Percentiles rank a stretch among this genome's conserved stretches.
Conservation (phyloP, 2,113 vertebrate species). For the Tetraodon nigroviridis region DNA sequence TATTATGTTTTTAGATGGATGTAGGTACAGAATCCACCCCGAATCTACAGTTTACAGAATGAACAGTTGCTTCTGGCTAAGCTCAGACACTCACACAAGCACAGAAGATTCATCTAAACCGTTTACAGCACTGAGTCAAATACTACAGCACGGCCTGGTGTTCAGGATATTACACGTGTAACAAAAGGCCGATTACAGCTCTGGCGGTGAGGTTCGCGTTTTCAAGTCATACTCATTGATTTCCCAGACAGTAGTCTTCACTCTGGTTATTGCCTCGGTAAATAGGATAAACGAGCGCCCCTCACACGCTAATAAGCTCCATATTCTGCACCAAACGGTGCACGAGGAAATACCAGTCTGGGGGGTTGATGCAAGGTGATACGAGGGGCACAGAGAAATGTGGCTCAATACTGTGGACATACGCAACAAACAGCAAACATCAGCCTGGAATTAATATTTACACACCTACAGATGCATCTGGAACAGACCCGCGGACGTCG, state of each 20-base stretch:
- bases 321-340: conserved; percentile 11
- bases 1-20: conserved; percentile 17
- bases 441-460: conserved; percentile 1
- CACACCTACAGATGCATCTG: background rate
- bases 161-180: conserved; percentile 47
- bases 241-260: conserved; percentile 6
- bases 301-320: conserved; percentile 2
- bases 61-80: conserved; percentile 6
- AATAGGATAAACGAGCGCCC: conserved; percentile 11
- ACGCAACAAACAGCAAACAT: background rate
- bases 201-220: conserved; percentile 10
- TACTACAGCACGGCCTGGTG: conserved; percentile 40
- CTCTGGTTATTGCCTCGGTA: conserved; percentile 47
- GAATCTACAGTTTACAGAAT: conserved; percentile 19
- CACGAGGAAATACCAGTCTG: conserved; percentile 10
- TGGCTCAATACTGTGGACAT: conserved; percentile 9
- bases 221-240: conserved; percentile 12
- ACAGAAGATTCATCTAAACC: background rate
- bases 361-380: conserved; percentile 13
- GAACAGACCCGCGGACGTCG: conserved; percentile 1
- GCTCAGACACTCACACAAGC: conserved; percentile 9
- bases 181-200: conserved; percentile 6
- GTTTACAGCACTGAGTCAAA: conserved; percentile 24
- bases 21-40: conserved; percentile 28
- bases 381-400: background rate